phyloP scores from a whole-genome alignment of 2,797 vertebrate genomes.

The Anableps anableps region DNA sequence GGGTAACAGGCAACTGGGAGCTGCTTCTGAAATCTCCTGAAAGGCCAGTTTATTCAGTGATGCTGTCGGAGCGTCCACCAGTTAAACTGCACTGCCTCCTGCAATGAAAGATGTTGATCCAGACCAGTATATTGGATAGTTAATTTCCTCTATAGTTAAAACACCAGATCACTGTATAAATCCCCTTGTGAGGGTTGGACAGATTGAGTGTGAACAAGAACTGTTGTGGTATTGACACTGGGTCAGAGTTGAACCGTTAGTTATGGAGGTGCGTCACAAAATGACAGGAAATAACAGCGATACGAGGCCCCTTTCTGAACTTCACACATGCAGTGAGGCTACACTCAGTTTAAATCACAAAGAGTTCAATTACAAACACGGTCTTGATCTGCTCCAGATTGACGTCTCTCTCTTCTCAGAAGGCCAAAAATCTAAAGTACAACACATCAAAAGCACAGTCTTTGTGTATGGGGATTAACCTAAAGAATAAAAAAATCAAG shows the following conservation, averaged over 20 bases:
- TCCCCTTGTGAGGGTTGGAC: constrained; percentile 35
- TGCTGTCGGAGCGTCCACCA: constrained; percentile 54
- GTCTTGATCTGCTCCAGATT: background rate
- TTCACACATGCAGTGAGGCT: constrained; percentile 42
- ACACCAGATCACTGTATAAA: constrained; percentile 55
- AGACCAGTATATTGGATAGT: constrained; percentile 53
- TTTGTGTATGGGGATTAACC: background rate
- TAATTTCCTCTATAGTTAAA: constrained; percentile 68
- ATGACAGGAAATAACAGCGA: constrained; percentile 63
- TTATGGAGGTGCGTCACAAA: constrained; percentile 70
- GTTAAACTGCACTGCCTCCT: constrained; percentile 55
- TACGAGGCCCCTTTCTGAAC: constrained; percentile 39
- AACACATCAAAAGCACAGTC: background rate
- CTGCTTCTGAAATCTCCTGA: constrained; percentile 69
- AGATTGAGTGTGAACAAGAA: constrained; percentile 59
- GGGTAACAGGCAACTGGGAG: constrained; percentile 69
- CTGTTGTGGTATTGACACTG: constrained; percentile 74
- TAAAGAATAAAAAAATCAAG: background rate
- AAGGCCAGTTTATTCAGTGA: constrained; percentile 64
- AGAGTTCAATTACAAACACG: constrained; percentile 3
- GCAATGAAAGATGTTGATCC: constrained; percentile 74
- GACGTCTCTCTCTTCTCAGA: background rate
- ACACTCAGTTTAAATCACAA: constrained; percentile 54
- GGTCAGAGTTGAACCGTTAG: constrained; percentile 74
- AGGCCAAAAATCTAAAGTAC: background rate